Evolutionary conservation across 1,140 invertebrate species (phyloP), one percentile per base, ranked within the genome.

Genomic region (Rhopalosiphum padi): DNA sequence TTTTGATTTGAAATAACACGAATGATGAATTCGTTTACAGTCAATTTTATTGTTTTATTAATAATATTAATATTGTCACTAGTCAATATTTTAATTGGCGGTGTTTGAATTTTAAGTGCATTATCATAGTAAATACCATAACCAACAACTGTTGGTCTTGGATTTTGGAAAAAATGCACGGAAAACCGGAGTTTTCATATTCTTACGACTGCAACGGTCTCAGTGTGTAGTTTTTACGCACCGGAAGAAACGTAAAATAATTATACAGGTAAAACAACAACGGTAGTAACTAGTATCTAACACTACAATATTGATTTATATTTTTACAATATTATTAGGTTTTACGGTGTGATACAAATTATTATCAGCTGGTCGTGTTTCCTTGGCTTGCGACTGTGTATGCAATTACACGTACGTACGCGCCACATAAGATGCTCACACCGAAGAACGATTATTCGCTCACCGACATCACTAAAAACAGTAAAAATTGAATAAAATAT

Each of bases 341-440:
- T 15, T 46, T 46, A 21, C 25, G 25, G 9, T 41, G 9, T 41
- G 85, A 30, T 18, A 46, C 3, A 5, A 41, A 41, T 41, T 41
- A 30, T n/a, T 25, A 6, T 82, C 15, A 21, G 77, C 18, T 15
- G 11, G 85, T 41, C 23, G 51, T 18, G 46, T 82, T 46, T 77
- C 60, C 90, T 46, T 30, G 6, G 21, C 41, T 3, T 15, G 23
- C 8, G 21, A 48, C 41, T 0, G 41, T 21, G 0, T 91, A 91
- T 91, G 90, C 90, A 91, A 91, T 77, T 91, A 46, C 3, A 77
- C 7, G 7, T 91, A 82, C 90, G 46, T 25, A 41, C 41, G 90
- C 3, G 90, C 41, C 21, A 46, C 0, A 3, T 46, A 23, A 46
- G 30, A 91, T 91, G 90, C n/a, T 18, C 46, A 11, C 46, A 5